phyloP scores from a whole-genome alignment of 2,113 vertebrate genomes.

The Ophiodon elongatus region DNA sequence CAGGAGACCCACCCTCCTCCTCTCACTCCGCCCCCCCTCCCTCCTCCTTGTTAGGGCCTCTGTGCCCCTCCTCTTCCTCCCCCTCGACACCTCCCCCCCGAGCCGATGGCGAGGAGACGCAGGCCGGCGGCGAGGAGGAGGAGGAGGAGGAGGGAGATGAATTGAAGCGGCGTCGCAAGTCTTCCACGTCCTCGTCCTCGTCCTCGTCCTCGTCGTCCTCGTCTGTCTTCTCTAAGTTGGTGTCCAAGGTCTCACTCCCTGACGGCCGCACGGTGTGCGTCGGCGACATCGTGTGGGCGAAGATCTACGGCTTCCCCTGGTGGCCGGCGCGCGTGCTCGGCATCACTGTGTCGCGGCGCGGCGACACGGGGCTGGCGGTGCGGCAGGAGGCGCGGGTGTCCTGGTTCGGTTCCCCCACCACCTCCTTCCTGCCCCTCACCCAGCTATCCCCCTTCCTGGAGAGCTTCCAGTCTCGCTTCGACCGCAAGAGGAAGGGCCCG shows the following conservation, averaged over 20 bases:
- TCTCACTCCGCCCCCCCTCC: constrained; percentile 67
- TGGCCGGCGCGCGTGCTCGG: constrained; percentile 96
- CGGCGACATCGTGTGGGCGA: constrained; percentile 99
- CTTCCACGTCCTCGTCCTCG: constrained; percentile 69
- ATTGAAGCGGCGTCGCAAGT: constrained; percentile 64
- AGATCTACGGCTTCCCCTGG: constrained; percentile 99
- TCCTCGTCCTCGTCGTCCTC: constrained; percentile 68
- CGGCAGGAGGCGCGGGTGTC: constrained; percentile 96
- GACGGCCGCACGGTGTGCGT: constrained; percentile 97
- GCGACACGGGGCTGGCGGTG: constrained; percentile 92
- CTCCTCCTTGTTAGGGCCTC: constrained; percentile 77
- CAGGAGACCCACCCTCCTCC: constrained; percentile 85
- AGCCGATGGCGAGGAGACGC: constrained; percentile 30
- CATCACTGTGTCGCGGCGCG: constrained; percentile 92
- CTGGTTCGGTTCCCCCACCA: constrained; percentile 99
- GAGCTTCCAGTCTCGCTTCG: constrained; percentile 97
- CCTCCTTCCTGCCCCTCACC: constrained; percentile 94
- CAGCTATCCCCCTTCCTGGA: constrained; percentile 97
- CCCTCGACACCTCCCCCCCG: constrained; percentile 64
- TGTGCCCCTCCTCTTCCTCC: constrained; percentile 84
- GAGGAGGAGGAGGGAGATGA: constrained; percentile 57
- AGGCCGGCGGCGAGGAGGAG: constrained; percentile 40
- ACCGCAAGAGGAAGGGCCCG: constrained; percentile 98
- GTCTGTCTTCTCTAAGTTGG: constrained; percentile 95
- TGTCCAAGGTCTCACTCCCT: constrained; percentile 92